Percentiles rank a stretch among this genome's conserved stretches.
phyloP scores from a whole-genome alignment of 1,140 invertebrate genomes.

The Aphelenchoides besseyi region DNA sequence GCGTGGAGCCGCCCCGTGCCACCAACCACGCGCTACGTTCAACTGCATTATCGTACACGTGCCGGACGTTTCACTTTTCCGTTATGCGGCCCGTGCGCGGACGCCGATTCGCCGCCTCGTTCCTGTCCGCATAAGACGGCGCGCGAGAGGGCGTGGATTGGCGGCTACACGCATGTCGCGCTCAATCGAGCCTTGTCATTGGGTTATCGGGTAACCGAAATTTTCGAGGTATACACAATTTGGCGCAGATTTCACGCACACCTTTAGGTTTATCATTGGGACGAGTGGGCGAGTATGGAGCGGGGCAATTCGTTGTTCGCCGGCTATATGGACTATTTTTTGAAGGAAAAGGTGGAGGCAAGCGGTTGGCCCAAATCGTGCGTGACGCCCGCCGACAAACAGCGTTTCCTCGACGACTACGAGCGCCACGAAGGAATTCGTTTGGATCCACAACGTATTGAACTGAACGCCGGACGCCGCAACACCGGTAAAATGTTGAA shows the following conservation, averaged over 20 bases:
- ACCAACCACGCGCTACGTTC: background rate
- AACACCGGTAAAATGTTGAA: slow-evolving; percentile 15
- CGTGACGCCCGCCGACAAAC: background rate
- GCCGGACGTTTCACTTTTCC: slow-evolving; percentile 18
- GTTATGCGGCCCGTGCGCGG: slow-evolving; percentile 18
- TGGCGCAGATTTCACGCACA: too few relatives aligned
- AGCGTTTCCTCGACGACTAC: background rate
- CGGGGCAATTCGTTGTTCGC: slow-evolving; percentile 27
- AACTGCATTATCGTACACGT: background rate
- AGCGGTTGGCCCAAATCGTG: slow-evolving; percentile 27
- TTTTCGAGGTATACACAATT: slow-evolving; percentile 27
- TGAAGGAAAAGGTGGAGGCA: slow-evolving; percentile 19
- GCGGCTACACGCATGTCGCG: slow-evolving; percentile 22
- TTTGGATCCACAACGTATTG: slow-evolving; percentile 2
- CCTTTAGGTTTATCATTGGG: too few relatives aligned
- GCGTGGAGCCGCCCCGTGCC: background rate
- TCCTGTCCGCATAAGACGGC: background rate
- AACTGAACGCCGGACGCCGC: slow-evolving; percentile 19
- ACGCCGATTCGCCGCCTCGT: background rate
- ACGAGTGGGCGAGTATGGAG: slow-evolving; percentile 12
- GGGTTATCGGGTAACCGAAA: slow-evolving; percentile 12
- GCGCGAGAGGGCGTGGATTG: slow-evolving; percentile 21
- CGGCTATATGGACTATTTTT: slow-evolving; percentile 27
- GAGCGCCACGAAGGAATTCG: slow-evolving; percentile 15
- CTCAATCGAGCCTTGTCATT: slow-evolving; percentile 21